Conservation (phyloP, 2,888 invertebrate genomes). For the Himalopsyche kuldschensis region DNA sequence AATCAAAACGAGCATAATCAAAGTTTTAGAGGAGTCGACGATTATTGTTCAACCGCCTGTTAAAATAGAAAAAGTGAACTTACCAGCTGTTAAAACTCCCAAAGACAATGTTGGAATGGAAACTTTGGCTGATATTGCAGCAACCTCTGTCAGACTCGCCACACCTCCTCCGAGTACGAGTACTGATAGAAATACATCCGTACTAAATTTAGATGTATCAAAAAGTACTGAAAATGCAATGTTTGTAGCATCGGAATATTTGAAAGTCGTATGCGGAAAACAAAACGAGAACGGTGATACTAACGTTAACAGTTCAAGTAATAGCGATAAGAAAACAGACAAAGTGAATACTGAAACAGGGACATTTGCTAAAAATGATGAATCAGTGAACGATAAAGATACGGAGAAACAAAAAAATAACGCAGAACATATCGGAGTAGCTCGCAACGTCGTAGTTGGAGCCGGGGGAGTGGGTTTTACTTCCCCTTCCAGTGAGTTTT, state of each 20-base stretch:
- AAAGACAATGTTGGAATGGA: conserved; percentile 36
- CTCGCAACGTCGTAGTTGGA: conserved; percentile 65
- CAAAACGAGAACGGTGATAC: conserved; percentile 45
- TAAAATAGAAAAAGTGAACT: not conserved
- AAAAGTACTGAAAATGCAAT: conserved; percentile 56
- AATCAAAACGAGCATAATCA: not conserved
- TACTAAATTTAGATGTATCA: conserved; percentile 13
- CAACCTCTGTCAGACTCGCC: conserved; percentile 38
- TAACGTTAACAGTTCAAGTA: not conserved
- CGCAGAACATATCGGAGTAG: conserved; percentile 55
- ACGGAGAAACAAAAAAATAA: conserved; percentile 49
- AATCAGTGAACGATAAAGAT: conserved; percentile 48
- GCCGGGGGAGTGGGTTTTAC: conserved; percentile 65
- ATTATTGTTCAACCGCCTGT: not conserved
- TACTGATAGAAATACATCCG: conserved; percentile 18
- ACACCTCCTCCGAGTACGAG: conserved; percentile 40
- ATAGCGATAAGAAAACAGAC: conserved; percentile 47
- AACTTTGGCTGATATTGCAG: conserved; percentile 39
- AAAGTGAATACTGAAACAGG: conserved; percentile 41
- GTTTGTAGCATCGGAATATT: conserved; percentile 67
- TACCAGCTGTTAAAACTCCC: conserved; percentile 6
- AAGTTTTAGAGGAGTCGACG: not conserved
- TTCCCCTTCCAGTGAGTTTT: conserved; percentile 57
- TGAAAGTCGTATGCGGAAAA: conserved; percentile 63
- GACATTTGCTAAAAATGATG: conserved; percentile 46